These are phyloP conservation scores for Orthosia gothica DNA, from an alignment of 2,888 invertebrate species.

Conservation along the genomic window DNA sequence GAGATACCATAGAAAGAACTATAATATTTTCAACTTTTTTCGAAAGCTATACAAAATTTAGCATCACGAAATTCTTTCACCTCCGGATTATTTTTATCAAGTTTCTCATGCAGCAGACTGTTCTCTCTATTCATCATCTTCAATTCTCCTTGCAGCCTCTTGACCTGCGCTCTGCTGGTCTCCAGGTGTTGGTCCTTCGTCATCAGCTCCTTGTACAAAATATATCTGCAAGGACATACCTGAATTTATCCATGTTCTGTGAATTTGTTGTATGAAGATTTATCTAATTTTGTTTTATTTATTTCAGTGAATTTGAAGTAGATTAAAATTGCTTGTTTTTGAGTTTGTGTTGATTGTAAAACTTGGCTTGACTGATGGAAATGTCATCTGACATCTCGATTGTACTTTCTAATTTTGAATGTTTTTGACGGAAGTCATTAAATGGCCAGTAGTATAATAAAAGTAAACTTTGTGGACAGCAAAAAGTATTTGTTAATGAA, in stretches of 20 bases:
- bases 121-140: constrained; percentile 93
- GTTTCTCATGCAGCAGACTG: constrained; percentile 89
- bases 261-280: constrained; percentile 28
- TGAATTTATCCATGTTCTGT: constrained; percentile 75
- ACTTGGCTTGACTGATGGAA: background rate
- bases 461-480: constrained; percentile 3
- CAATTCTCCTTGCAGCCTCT: constrained; percentile 92
- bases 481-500: background rate
- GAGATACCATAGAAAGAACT: background rate
- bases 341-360: constrained; percentile 32
- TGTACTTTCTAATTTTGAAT: constrained; percentile 51
- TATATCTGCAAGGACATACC: constrained; percentile 90
- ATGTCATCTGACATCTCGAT: constrained; percentile 53
- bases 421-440: constrained; percentile 8
- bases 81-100: constrained; percentile 85
- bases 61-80: constrained; percentile 65
- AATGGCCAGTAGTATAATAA: constrained; percentile 8
- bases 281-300: no score
- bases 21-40: background rate
- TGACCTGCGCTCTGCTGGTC: constrained; percentile 92
- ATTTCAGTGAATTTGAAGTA: constrained; percentile 4
- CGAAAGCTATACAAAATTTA: background rate
- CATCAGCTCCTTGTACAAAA: constrained; percentile 92
- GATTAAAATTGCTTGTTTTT: constrained; percentile 59
- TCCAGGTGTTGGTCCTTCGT: constrained; percentile 93